Conservation (phyloP, 2,888 invertebrate species). For the Cryptus armator region DNA sequence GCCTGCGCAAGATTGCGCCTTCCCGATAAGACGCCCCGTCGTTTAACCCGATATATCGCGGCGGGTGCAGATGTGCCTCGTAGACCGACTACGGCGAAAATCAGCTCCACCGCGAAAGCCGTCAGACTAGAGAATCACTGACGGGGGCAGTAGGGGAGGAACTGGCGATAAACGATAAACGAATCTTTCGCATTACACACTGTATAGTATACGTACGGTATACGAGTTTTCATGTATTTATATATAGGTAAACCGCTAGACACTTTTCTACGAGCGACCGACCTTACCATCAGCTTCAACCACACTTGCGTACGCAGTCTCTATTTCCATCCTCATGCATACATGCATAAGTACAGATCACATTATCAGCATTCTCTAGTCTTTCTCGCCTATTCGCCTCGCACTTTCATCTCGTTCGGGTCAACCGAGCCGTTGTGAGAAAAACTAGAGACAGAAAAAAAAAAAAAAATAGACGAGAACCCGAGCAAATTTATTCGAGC, state of each 20-base stretch:
- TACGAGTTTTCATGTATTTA: slow-evolving; percentile 16
- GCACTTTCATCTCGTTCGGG: slow-evolving; percentile 32
- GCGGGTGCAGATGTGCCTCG: slow-evolving; percentile 37
- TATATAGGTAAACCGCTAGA: slow-evolving; percentile 35
- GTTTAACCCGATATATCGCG: slow-evolving; percentile 39
- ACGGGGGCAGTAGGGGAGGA: neutral
- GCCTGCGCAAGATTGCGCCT: slow-evolving; percentile 24
- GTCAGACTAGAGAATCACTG: neutral
- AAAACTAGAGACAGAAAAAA: slow-evolving; percentile 16
- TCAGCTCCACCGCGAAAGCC: slow-evolving; percentile 19
- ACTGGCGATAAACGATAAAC: slow-evolving; percentile 38
- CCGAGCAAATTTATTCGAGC: slow-evolving; percentile 56
- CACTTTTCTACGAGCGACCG: neutral
- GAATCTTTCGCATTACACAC: slow-evolving; percentile 36
- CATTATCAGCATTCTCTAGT: slow-evolving; percentile 60
- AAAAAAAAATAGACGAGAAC: neutral
- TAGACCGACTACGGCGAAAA: slow-evolving; percentile 26
- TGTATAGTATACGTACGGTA: neutral
- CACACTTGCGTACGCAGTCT: slow-evolving; percentile 31
- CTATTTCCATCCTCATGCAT: slow-evolving; percentile 64
- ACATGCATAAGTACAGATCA: slow-evolving; percentile 61
- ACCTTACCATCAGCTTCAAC: slow-evolving; percentile 22
- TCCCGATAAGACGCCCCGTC: slow-evolving; percentile 33
- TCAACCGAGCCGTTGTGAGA: slow-evolving; percentile 25
- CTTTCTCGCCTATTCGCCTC: slow-evolving; percentile 37